Conservation (phyloP, 30 jellyfish, hydroid and myxozoan species). For the Aurelia coerulea region DNA sequence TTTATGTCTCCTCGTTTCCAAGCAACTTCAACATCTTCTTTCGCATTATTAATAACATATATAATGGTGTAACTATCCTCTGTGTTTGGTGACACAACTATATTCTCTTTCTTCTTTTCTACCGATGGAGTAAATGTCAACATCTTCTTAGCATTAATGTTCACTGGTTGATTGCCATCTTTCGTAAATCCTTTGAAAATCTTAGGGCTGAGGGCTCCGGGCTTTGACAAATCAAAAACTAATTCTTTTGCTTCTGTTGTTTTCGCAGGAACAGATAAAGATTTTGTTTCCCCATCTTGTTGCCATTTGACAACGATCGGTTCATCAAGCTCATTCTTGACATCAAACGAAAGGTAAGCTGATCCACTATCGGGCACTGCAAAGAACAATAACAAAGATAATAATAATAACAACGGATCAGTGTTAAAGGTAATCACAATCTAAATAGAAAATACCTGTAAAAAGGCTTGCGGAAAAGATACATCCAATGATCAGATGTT, state of each 20-base stretch:
- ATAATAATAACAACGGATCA: neutral
- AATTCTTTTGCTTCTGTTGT: constrained; percentile 11
- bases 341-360: constrained; percentile 50
- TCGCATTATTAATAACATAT: constrained; percentile 20
- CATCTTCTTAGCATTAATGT: constrained; percentile 11
- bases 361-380: constrained; percentile 44
- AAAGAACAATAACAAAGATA: neutral
- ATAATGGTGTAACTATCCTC: neutral
- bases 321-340: constrained; percentile 25
- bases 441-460: neutral
- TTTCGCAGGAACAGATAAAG: neutral
- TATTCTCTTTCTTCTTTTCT: neutral
- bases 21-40: neutral
- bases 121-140: constrained; percentile 24
- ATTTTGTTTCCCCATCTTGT: constrained; percentile 26
- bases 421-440: neutral
- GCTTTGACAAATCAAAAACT: constrained; percentile 7
- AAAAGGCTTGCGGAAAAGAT: too few species aligned
- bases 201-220: constrained; percentile 66
- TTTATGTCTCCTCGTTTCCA: constrained; percentile 26
- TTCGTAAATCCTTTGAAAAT: constrained; percentile 14
- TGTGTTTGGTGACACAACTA: constrained; percentile 7
- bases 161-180: constrained; percentile 3
- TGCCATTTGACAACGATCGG: constrained; percentile 39
- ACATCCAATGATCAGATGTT: too few species aligned